phyloP scores from a whole-genome alignment of 2,888 invertebrate genomes.

The Incurvaria masculella region DNA sequence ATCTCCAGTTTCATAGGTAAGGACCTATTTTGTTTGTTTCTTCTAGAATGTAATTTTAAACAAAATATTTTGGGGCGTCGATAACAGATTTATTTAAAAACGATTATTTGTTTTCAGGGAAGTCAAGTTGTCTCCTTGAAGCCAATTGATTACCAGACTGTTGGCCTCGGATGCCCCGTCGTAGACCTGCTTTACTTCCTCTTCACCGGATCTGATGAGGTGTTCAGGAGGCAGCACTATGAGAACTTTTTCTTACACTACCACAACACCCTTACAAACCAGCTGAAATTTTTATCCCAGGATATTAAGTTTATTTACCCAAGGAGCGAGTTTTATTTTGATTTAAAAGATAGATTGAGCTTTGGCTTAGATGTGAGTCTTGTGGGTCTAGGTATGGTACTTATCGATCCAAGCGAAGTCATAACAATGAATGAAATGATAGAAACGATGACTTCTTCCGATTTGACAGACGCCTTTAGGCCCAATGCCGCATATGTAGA shows the following conservation, averaged over 20 bases:
- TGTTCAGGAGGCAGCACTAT: conserved; percentile 8
- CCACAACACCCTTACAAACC: neutral
- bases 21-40: too few species aligned
- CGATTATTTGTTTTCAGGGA: neutral
- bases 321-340: neutral
- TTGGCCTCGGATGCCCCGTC: conserved; percentile 13
- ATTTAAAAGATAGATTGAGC: neutral
- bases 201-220: conserved; percentile 12
- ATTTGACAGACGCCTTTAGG: neutral
- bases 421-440: neutral
- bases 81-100: too few species aligned
- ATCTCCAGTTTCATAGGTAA: too few species aligned
- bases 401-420: neutral
- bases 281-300: neutral
- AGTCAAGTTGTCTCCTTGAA: neutral
- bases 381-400: neutral
- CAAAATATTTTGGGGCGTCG: too few species aligned
- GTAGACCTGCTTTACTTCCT: conserved; percentile 14
- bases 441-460: neutral
- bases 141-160: conserved; percentile 17
- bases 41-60: too few species aligned
- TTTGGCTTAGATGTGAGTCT: neutral
- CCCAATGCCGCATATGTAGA: neutral
- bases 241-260: conserved; percentile 6
- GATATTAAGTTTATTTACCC: neutral